Evolutionary conservation across 30 jellyfish, hydroid and myxozoan species (phyloP).

Genomic region (Mastigias papua): DNA sequence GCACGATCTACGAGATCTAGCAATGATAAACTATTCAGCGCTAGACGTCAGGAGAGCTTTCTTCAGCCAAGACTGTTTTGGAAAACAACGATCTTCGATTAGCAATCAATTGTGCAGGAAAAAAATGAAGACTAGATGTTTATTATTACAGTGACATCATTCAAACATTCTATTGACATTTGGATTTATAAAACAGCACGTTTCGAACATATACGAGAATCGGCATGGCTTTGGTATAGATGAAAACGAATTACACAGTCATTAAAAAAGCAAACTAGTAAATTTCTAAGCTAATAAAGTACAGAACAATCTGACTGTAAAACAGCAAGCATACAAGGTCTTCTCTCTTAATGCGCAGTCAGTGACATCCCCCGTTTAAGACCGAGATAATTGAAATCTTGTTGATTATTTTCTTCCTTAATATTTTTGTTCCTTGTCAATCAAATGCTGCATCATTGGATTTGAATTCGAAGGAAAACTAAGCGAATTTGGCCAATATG

Average conservation of each 20-base stretch:
- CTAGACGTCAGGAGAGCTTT: too few relatives aligned
- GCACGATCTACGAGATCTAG: too few relatives aligned
- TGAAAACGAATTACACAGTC: not conserved
- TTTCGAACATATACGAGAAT: too few relatives aligned
- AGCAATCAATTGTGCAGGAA: too few relatives aligned
- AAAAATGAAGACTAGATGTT: too few relatives aligned
- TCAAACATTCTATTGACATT: too few relatives aligned
- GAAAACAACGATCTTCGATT: too few relatives aligned
- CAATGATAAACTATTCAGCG: too few relatives aligned
- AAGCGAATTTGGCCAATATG: slow-evolving; percentile 45
- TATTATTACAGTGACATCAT: too few relatives aligned
- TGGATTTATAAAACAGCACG: too few relatives aligned
- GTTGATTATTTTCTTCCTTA: slow-evolving; percentile 3
- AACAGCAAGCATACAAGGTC: not conserved
- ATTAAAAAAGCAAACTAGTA: not conserved
- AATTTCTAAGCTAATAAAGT: too few relatives aligned
- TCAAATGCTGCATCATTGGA: not conserved
- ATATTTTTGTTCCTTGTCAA: slow-evolving; percentile 19
- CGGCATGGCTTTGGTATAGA: not conserved
- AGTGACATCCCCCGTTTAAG: not conserved
- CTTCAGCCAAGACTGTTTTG: too few relatives aligned
- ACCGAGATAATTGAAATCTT: not conserved
- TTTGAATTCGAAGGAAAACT: slow-evolving; percentile 1
- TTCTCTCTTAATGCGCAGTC: not conserved
- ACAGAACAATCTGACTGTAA: not conserved